These are phyloP conservation scores for Ips typographus DNA, from an alignment of 1,140 invertebrate genomes.

Conservation along the genomic window DNA sequence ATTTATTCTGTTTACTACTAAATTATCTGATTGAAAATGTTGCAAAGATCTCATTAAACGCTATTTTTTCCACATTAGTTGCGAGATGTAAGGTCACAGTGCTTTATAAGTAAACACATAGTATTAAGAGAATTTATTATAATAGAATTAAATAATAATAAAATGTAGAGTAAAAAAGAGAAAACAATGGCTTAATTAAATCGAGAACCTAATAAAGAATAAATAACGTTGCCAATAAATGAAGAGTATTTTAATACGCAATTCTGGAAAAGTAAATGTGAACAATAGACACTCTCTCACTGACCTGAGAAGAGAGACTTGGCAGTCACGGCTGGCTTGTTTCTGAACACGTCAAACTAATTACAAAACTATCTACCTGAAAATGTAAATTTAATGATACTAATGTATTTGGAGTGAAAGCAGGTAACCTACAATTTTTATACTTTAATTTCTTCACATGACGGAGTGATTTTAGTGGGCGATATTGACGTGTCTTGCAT, in stretches of 20 bases:
- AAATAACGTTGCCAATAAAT: conserved; percentile 28
- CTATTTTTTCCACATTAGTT: too few relatives aligned
- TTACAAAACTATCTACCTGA: too few relatives aligned
- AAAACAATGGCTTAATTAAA: conserved; percentile 1
- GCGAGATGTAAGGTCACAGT: too few relatives aligned
- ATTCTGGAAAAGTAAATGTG: conserved; percentile 7
- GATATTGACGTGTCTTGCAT: conserved; percentile 35
- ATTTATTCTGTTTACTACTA: not conserved
- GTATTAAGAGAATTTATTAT: too few relatives aligned
- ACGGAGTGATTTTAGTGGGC: conserved; percentile 19
- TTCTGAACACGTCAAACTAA: not conserved
- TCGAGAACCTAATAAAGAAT: conserved; percentile 16
- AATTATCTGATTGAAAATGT: too few relatives aligned
- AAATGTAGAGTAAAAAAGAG: too few relatives aligned
- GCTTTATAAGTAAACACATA: too few relatives aligned
- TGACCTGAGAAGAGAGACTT: conserved; percentile 1
- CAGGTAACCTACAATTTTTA: not conserved
- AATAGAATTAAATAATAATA: too few relatives aligned
- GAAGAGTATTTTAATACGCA: conserved; percentile 34
- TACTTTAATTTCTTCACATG: conserved; percentile 19
- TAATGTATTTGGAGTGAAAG: too few relatives aligned
- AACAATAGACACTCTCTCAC: conserved; percentile 6
- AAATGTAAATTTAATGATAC: too few relatives aligned
- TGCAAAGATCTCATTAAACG: too few relatives aligned
- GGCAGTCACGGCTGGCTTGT: conserved; percentile 22